A percentile compares a stretch with the other conserved stretches of the same genome.
phyloP scores from a whole-genome alignment of 2,113 vertebrate species.

The Odobenus rosmarus region DNA sequence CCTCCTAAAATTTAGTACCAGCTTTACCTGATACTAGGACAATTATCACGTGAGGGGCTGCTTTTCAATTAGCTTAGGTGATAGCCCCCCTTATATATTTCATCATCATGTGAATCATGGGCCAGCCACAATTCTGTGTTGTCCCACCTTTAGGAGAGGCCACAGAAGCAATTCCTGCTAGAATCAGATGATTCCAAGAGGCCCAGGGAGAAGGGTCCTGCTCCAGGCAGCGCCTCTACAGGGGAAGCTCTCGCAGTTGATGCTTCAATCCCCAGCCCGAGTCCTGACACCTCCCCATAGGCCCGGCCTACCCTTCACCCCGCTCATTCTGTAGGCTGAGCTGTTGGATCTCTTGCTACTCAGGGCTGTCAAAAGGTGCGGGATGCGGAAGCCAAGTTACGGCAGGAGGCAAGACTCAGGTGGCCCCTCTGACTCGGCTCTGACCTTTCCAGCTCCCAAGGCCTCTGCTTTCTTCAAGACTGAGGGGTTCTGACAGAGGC shows the following conservation, averaged over 20 bases:
- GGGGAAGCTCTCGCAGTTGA: background rate
- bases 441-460: constrained; percentile 88
- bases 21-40: accelerated
- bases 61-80: background rate
- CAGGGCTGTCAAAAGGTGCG: constrained; percentile 91
- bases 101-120: accelerated
- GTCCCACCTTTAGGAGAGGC: accelerated
- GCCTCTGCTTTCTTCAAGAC: constrained; percentile 87
- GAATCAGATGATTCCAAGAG: accelerated
- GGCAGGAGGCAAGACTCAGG: constrained; percentile 75
- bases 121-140: accelerated
- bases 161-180: accelerated
- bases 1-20: background rate
- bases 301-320: constrained; percentile 67
- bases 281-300: background rate
- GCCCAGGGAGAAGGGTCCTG: accelerated
- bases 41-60: accelerated
- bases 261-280: accelerated
- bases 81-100: background rate
- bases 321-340: constrained; percentile 87
- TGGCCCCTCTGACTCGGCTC: constrained; percentile 88
- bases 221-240: accelerated
- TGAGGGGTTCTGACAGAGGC: constrained; percentile 81
- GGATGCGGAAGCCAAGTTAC: constrained; percentile 84
- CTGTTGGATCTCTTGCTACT: constrained; percentile 89